phyloP scores from a whole-genome alignment of 2,888 invertebrate genomes.

The Heliconius cydno region DNA sequence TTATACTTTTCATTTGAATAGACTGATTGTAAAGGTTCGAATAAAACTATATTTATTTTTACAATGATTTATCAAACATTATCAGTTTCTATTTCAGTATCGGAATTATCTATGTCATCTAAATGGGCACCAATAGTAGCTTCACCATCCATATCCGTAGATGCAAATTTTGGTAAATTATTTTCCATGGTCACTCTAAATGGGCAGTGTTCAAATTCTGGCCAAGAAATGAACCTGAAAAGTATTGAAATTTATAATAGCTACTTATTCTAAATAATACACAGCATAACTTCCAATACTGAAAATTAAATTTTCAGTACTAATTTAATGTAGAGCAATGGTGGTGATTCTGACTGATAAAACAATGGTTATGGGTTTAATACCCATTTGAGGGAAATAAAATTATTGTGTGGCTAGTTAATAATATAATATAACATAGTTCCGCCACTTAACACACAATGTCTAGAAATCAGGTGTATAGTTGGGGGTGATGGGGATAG shows the following conservation, averaged over 20 bases:
- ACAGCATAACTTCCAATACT: no score
- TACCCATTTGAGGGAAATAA: background rate
- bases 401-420: background rate
- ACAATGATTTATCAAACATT: background rate
- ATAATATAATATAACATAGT: no score
- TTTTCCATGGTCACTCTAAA: slow-evolving; percentile 86
- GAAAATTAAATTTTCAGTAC: no score
- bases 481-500: background rate
- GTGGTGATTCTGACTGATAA: background rate
- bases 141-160: slow-evolving; percentile 61
- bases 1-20: background rate
- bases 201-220: slow-evolving; percentile 85
- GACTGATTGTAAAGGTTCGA: background rate
- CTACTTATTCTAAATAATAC: background rate
- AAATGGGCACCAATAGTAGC: slow-evolving; percentile 58
- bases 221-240: slow-evolving; percentile 83
- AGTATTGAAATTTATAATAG: slow-evolving; percentile 50
- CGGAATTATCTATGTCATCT: slow-evolving; percentile 67
- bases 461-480: background rate
- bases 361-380: background rate
- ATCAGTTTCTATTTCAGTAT: slow-evolving; percentile 52
- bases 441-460: background rate
- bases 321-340: no score
- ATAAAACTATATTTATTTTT: background rate
- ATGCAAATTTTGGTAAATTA: slow-evolving; percentile 77